Base-by-base conservation (phyloP, 2,888 invertebrate species). In the Acrobasis suavella region DNA sequence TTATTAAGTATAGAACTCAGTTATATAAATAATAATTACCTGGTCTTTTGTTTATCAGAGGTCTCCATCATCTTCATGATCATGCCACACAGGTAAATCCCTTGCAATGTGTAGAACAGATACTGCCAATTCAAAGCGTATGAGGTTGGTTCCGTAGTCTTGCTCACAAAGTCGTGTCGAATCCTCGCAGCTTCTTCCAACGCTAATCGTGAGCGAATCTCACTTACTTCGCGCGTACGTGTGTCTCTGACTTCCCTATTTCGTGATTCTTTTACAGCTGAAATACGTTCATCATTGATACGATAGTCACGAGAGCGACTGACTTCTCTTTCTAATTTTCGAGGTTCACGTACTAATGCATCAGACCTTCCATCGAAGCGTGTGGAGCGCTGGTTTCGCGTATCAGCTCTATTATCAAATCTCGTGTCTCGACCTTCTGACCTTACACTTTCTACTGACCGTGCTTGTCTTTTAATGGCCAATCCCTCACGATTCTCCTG, bases 21-120 rank as follows among this genome's bases (percentile, higher is more conserved):
- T 12, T 1, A 42, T 10, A 42, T 1, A 42, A 42, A 42, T 10
- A 15, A n/a, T 54, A 59, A 60, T 67, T 72, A 77, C 83, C 71
- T 75, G 32, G 67, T 65, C 63, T 78, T 74, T 49, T 67, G 62
- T 63, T 75, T 80, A 60, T 67, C 69, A n/a, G 67, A 62, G 49
- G 73, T 80, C 65, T 78, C 75, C 62, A 83, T 58, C 68, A 82
- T 69, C 63, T 87, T 83, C 63, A 79, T 67, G 49, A 89, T 62
- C 7, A 90, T 67, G 7, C 82, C 75, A 65, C 83, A 78, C 32
- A 90, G 63, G 66, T 91, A 91, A 52, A 85, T 76, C 12, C 73
- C 85, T 76, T 91, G 90, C 60, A 91, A 54, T 14, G 82, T 78
- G 67, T 87, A 89, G 58, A 91, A 75, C n/a, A 86, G 52, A 62